Evolutionary conservation across 2,797 vertebrate genomes (phyloP).

Genomic region (Somateria mollissima): DNA sequence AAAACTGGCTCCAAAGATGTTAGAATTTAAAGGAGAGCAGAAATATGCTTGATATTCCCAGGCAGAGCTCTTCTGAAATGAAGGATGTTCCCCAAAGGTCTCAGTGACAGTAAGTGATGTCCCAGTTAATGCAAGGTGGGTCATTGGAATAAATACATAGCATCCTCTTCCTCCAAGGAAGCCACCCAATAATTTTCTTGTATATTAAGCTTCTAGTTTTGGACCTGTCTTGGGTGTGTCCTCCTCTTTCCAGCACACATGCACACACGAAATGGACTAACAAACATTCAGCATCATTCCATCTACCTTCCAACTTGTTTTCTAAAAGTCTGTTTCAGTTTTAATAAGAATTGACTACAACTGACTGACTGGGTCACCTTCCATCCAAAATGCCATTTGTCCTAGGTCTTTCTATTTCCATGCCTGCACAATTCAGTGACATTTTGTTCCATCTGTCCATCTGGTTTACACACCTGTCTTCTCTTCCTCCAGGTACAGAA

Average conservation of each 20-base stretch:
- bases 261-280: neutral
- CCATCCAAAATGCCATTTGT: conserved; percentile 26
- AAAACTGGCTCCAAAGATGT: neutral
- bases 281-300: neutral
- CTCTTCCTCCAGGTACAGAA: conserved; percentile 11
- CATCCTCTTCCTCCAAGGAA: neutral
- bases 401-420: conserved; percentile 12
- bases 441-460: conserved; percentile 54
- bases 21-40: neutral
- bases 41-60: neutral
- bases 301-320: neutral
- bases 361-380: conserved; percentile 28
- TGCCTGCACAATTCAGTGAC: conserved; percentile 3
- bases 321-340: neutral
- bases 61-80: neutral
- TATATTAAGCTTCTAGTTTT: neutral
- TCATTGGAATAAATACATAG: neutral
- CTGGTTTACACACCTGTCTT: conserved; percentile 51
- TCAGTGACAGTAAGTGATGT: neutral
- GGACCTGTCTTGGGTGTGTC: neutral
- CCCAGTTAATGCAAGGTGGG: neutral
- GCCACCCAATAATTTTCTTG: fast-evolving
- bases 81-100: neutral
- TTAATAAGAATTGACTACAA: neutral
- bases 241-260: neutral